A percentile compares a stretch with the other conserved stretches of the same genome.
These are phyloP conservation scores for Agelaius phoeniceus DNA, from an alignment of 2,113 vertebrate genomes.

Conservation along the genomic window DNA sequence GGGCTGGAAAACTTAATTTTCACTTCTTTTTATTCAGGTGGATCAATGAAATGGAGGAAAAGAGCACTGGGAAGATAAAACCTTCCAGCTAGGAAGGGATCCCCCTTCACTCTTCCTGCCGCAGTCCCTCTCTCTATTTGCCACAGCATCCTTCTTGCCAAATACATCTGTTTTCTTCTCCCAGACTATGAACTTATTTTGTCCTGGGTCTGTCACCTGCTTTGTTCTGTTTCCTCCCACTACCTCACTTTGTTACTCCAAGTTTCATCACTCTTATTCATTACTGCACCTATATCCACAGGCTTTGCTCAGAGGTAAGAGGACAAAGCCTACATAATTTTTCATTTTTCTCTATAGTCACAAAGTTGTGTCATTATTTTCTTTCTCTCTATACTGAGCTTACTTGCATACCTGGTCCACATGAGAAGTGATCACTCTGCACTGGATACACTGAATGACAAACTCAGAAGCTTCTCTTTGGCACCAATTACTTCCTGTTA, in stretches of 20 bases:
- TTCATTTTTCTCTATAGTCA: neutral
- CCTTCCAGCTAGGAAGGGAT: neutral
- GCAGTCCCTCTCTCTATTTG: neutral
- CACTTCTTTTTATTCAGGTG: neutral
- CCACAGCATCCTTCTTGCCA: neutral
- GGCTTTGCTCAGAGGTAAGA: neutral
- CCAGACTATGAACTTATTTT: neutral
- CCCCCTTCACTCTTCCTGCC: neutral
- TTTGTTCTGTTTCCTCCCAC: neutral
- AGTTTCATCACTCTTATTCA: neutral
- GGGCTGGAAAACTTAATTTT: neutral
- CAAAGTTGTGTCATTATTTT: neutral
- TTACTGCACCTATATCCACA: neutral
- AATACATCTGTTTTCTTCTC: neutral
- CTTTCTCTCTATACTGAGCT: neutral
- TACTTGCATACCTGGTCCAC: neutral
- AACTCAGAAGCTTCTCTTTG: neutral
- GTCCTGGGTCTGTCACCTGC: neutral
- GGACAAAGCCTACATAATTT: neutral
- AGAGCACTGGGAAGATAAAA: neutral
- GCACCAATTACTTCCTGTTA: neutral
- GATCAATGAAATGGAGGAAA: neutral
- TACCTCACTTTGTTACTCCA: neutral
- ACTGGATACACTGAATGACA: neutral
- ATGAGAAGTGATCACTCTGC: neutral